Percentiles rank a stretch among this genome's conserved stretches.
These are phyloP conservation scores for Trichopoda pennipes DNA, from an alignment of 2,888 invertebrate species.

Conservation along the genomic window DNA sequence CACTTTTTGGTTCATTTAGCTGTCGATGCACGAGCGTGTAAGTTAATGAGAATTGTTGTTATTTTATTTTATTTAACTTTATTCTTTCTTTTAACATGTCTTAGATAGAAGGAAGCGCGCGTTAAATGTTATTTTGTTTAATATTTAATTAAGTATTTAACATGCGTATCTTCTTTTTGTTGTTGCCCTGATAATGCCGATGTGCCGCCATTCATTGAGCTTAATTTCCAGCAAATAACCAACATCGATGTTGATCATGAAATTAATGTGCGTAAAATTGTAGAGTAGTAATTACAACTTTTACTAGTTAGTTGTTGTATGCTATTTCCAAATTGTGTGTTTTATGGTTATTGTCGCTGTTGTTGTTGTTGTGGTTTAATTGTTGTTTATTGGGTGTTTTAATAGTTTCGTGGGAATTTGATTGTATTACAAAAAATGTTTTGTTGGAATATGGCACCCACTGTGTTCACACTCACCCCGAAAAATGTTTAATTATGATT, in stretches of 20 bases:
- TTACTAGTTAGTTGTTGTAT: conserved; percentile 8
- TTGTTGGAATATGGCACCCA: too few relatives aligned
- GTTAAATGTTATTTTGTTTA: conserved; percentile 61
- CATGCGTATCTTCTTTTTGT: conserved; percentile 60
- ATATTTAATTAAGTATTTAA: conserved; percentile 68
- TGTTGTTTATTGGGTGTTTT: conserved; percentile 27
- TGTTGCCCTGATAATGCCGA: conserved; percentile 43
- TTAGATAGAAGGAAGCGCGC: conserved; percentile 56
- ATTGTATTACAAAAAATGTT: background rate
- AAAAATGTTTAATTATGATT: too few relatives aligned
- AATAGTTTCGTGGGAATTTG: conserved; percentile 46
- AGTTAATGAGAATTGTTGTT: background rate
- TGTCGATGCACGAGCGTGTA: background rate
- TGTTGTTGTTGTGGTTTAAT: background rate
- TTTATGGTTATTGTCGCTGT: background rate
- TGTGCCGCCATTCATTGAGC: conserved; percentile 50
- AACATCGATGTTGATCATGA: conserved; percentile 17
- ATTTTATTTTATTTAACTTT: background rate
- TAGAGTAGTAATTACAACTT: conserved; percentile 18
- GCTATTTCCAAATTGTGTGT: conserved; percentile 55
- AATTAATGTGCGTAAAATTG: conserved; percentile 59
- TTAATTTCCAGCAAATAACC: conserved; percentile 41
- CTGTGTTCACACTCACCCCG: too few relatives aligned
- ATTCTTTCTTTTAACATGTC: conserved; percentile 24
- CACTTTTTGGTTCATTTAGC: background rate